A percentile compares a stretch with the other conserved stretches of the same genome.
Conservation (phyloP, 2,797 vertebrate species). For the Buceros bicornis region DNA sequence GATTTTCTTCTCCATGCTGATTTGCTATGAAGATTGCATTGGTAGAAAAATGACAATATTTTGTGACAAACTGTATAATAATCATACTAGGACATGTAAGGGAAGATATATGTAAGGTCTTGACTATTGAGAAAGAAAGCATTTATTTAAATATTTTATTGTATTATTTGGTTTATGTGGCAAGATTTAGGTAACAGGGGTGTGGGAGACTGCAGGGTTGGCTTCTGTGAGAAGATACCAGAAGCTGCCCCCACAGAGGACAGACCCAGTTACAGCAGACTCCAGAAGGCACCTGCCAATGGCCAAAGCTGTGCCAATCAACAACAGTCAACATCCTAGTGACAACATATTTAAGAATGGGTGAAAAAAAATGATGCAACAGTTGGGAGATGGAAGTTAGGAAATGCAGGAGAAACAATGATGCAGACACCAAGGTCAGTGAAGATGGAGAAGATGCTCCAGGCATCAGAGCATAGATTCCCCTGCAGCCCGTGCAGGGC, state of each 20-base stretch:
- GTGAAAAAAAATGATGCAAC: background rate
- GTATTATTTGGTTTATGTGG: background rate
- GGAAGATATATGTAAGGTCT: background rate
- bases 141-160: background rate
- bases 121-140: background rate
- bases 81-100: background rate
- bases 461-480: background rate
- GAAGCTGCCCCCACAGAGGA: background rate
- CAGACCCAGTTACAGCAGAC: background rate
- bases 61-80: background rate
- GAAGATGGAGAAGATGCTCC: background rate
- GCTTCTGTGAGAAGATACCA: background rate
- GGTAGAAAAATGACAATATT: background rate
- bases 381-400: background rate
- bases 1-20: background rate
- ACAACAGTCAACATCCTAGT: accelerated
- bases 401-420: background rate
- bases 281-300: background rate
- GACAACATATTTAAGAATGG: background rate
- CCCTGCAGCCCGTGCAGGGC: background rate
- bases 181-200: background rate
- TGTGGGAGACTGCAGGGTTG: accelerated
- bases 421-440: background rate
- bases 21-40: background rate
- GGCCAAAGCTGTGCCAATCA: background rate